A percentile compares a stretch with the other conserved stretches of the same genome.
Evolutionary conservation across 1,140 invertebrate genomes (phyloP).

Genomic region (Tetranychus cinnabarinus): DNA sequence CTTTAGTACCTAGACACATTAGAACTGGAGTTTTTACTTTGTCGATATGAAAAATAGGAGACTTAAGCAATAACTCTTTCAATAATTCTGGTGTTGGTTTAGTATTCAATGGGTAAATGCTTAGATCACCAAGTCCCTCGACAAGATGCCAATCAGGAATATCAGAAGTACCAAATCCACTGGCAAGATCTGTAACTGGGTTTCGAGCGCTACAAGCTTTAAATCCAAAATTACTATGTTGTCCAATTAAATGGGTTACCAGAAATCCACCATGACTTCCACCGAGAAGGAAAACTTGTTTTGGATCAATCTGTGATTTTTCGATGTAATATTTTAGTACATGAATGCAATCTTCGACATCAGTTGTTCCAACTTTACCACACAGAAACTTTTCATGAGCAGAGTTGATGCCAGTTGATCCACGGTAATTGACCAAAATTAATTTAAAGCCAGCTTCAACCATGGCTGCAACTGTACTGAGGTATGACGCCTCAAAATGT

Average conservation of each 20-base stretch:
- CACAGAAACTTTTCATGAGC: slow-evolving; percentile 41
- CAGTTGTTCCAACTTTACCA: slow-evolving; percentile 44
- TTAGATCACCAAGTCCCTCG: slow-evolving; percentile 8
- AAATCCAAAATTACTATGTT: slow-evolving; percentile 34
- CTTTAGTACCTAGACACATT: slow-evolving; percentile 51
- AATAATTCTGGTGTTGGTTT: slow-evolving; percentile 9
- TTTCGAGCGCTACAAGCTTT: slow-evolving; percentile 41
- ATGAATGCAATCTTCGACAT: slow-evolving; percentile 54
- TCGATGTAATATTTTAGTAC: slow-evolving; percentile 28
- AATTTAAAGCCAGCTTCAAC: slow-evolving; percentile 25
- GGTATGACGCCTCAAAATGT: slow-evolving; percentile 30
- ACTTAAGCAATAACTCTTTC: slow-evolving; percentile 19
- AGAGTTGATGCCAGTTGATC: slow-evolving; percentile 57
- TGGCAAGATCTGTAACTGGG: slow-evolving; percentile 48
- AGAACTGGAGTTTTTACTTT: slow-evolving; percentile 49
- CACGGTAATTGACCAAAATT: slow-evolving; percentile 50
- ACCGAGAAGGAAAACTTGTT: slow-evolving; percentile 26
- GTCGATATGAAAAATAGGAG: slow-evolving; percentile 21
- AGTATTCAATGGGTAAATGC: slow-evolving; percentile 2
- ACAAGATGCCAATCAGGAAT: slow-evolving; percentile 52
- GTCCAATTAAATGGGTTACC: slow-evolving; percentile 53
- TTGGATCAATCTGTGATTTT: slow-evolving; percentile 17
- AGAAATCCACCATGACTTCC: slow-evolving; percentile 83
- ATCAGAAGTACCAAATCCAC: slow-evolving; percentile 41
- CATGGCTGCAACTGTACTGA: slow-evolving; percentile 28